Percentiles rank a stretch among this genome's conserved stretches.
phyloP scores from a whole-genome alignment of 2,113 vertebrate species.

The Pithys albifrons region DNA sequence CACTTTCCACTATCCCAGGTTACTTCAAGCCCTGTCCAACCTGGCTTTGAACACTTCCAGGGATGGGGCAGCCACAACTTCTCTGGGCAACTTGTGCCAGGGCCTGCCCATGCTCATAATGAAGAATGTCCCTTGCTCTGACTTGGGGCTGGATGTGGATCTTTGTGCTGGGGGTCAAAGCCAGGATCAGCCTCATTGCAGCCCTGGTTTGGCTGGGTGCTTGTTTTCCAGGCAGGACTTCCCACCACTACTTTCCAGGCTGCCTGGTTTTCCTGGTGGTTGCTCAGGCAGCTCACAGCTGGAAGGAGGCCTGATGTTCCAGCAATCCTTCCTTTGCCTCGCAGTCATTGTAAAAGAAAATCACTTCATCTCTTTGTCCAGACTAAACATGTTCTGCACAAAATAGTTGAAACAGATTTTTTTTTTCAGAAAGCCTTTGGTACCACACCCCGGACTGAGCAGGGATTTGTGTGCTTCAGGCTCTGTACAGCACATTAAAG shows the following conservation, averaged over 20 bases:
- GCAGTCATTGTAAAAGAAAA: background rate
- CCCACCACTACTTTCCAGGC: background rate
- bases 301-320: background rate
- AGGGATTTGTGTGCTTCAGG: background rate
- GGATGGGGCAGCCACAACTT: background rate
- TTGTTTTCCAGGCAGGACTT: background rate
- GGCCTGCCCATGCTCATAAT: too few relatives aligned
- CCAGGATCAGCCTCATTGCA: fast-evolving
- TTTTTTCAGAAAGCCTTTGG: background rate
- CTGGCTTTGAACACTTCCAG: background rate
- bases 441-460: background rate
- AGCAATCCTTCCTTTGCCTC: background rate
- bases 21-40: background rate
- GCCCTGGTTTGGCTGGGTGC: background rate
- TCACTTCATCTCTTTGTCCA: background rate
- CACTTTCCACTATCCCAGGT: background rate
- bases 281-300: background rate
- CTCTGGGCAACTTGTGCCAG: background rate
- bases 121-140: fast-evolving
- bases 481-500: slow-evolving; percentile 4
- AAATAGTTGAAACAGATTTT: background rate
- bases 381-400: background rate
- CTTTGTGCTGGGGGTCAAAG: background rate
- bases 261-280: background rate
- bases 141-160: fast-evolving